Base-by-base conservation (phyloP, 1,140 invertebrate species). In the Dufourea novaeangliae region DNA sequence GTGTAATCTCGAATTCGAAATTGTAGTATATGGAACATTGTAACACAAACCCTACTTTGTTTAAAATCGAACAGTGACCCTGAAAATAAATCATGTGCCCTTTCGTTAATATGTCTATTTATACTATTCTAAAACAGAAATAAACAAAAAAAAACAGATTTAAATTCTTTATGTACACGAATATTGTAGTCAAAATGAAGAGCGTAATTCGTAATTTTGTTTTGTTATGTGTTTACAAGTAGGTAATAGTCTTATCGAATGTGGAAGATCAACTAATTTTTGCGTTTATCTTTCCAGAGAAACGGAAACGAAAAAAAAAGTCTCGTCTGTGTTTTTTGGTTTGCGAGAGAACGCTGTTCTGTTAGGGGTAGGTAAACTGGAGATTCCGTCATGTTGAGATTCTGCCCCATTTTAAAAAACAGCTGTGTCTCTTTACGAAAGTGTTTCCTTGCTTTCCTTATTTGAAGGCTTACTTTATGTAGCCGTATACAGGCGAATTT, bases 381-480 rank as follows among this genome's bases (percentile, higher is more conserved):
- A 27, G 54, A 57, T 32, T 57, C 14, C 22, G 32, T 2, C 54
- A 32, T 29, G 32, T 57, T 32, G 54, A 57, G 54, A 17, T 20
- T 57, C 54, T 32, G 54, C 20, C 27, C 27, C 54, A 20, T 32
- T 29, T 57, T 4, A 14, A 29, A 57, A 52, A 57, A 57, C 54
- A 57, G 54, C 54, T 57, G 54, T 57, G 2, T 32, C 54, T 8
- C 27, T 32, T 57, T 57, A 57, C 54, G 27, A 32, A 57, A 57
- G 17, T 20, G 27, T 57, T 57, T 29, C 20, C 27, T 29, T 12
- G 54, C 27, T 57, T 32, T 32, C 54, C 32, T 29, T 57, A 20
- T 57, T 57, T 1, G 27, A 20, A 32, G 32, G 4, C 25, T 56
- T 56, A 2, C 41, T 20, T 46, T 4, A 4, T 20, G 14, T 46